Base-by-base conservation (phyloP, 2,113 vertebrate genomes). In the Phyllopteryx taeniolatus region DNA sequence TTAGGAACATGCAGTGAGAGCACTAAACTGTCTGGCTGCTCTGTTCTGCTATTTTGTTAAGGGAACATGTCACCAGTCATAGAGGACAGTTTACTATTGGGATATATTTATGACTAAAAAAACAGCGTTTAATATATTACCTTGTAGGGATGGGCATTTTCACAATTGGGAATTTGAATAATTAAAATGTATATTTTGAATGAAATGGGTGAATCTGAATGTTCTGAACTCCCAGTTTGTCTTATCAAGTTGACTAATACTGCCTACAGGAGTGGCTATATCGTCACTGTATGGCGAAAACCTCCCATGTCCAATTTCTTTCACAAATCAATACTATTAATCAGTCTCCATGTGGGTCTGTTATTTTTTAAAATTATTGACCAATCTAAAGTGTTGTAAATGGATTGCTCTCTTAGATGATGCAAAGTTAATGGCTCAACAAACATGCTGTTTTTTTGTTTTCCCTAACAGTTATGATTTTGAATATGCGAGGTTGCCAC, bases 41-140 rank as follows among this genome's bases (percentile, higher is more conserved):
- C 20, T 2, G 43, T 71, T 20, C 46, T 71, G 44, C n/a, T 56
- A 11, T 72, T 75, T 72, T 67, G 17, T 75, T 46, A 69, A 61
- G 49, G 43, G 19, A 46, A 35, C 4, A 17, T 3, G 11, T n/a
- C 20, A 19, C 13, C n/a, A 22, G 22, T 42, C 35, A 46, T 43
- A 43, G 42, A 22, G 39, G 13, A 46, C 42, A 20, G 20, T 65
- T n/a, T 65, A 27, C 11, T 47, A 15, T 46, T 27, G n/a, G 64
- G 22, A 12, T 15, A 47, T 66, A 46, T 46, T 66, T 66, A 66
- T 44, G 43, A 65, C 44, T 44, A 11, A 22, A 20, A 56, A 56
- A 54, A 5, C 20, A 22, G 11, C 53, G 10, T 54, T 56, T 22
- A 4, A n/a, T 56, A n/a, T 56, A 56, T 22, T 56, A 56, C 20